Evolutionary conservation across 2,797 vertebrate genomes (phyloP).

Genomic region (Micrastur ruficollis): DNA sequence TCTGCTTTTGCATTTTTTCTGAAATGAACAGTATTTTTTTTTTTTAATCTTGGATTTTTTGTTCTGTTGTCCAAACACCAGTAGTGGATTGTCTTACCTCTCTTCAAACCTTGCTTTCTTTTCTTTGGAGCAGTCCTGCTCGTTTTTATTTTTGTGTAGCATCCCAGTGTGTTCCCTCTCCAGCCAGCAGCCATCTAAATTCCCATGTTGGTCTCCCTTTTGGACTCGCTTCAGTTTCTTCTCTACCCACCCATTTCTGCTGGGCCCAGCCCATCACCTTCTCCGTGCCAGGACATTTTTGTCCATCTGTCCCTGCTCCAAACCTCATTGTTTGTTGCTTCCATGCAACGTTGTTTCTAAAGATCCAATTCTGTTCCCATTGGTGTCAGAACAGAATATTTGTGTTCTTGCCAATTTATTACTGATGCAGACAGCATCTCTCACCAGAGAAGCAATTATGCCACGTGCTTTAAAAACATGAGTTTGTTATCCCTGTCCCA

Average conservation of each 20-base stretch:
- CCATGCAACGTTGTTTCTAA: accelerated
- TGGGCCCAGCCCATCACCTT: background rate
- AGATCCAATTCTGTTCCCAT: background rate
- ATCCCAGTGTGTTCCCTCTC: background rate
- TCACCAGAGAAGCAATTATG: background rate
- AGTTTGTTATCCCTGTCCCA: background rate
- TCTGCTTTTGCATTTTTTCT: background rate
- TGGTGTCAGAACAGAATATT: background rate
- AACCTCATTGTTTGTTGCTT: background rate
- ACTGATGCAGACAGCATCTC: background rate
- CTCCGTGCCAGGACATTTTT: background rate
- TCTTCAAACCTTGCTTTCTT: background rate
- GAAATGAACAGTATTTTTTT: background rate
- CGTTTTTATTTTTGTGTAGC: background rate
- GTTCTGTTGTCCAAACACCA: background rate
- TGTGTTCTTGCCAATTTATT: background rate
- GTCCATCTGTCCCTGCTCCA: background rate
- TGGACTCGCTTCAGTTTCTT: background rate
- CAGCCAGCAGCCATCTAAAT: background rate
- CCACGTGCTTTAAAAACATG: background rate
- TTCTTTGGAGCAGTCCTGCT: background rate
- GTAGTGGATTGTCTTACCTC: background rate
- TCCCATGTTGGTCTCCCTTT: background rate
- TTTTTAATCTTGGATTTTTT: background rate
- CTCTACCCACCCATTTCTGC: background rate